Conservation (phyloP, 2,113 vertebrate species). For the Empidonax alnorum region DNA sequence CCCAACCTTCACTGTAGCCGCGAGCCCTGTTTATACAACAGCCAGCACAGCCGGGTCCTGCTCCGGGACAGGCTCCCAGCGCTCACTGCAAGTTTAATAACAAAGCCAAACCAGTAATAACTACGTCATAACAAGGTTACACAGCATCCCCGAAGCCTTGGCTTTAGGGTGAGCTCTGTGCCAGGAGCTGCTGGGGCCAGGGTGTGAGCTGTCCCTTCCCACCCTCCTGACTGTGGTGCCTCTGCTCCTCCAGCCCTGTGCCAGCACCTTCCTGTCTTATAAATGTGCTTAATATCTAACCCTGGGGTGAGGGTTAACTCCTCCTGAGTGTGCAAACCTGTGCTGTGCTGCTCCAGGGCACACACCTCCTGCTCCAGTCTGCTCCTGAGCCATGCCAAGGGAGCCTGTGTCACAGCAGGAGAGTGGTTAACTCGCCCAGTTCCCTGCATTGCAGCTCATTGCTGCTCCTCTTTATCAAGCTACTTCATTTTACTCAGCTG, state of each 20-base stretch:
- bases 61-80: not conserved
- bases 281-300: not conserved
- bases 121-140: not conserved
- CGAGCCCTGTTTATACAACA: conserved; percentile 19
- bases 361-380: not conserved
- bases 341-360: not conserved
- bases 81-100: not conserved
- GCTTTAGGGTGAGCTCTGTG: not conserved
- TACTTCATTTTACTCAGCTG: not conserved
- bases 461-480: not conserved
- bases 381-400: not conserved
- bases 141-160: not conserved
- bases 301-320: not conserved
- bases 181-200: not conserved
- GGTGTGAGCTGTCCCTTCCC: not conserved
- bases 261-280: not conserved
- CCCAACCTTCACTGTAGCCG: not conserved
- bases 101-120: conserved; percentile 29
- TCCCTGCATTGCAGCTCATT: not conserved
- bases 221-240: not conserved
- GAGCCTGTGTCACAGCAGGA: not conserved
- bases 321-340: not conserved
- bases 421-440: not conserved
- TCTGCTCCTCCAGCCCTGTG: not conserved
- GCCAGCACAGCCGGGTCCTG: not conserved